A percentile compares a stretch with the other conserved stretches of the same genome.
Evolutionary conservation across 2,797 vertebrate species (phyloP).

Genomic region (Leptodactylus fallax): DNA sequence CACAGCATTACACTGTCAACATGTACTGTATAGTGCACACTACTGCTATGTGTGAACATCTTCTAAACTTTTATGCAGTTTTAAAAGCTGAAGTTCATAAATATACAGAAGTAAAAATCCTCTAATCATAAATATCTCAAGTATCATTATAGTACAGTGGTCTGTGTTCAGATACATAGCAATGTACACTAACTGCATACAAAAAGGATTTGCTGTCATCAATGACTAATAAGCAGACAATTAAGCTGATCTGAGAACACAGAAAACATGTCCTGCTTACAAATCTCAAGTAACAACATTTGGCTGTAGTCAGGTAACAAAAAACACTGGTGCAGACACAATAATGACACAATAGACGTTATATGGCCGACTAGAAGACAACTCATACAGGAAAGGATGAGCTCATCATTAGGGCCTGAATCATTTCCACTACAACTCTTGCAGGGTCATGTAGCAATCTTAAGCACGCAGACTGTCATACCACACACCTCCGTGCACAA

Average conservation of each 20-base stretch:
- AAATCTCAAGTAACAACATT: conserved; percentile 33
- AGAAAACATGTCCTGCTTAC: not conserved
- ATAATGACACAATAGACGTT: conserved; percentile 50
- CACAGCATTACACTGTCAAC: no score
- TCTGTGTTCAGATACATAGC: no score
- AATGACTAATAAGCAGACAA: conserved; percentile 36
- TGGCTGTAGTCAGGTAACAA: conserved; percentile 43
- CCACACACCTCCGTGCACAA: not conserved
- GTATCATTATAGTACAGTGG: no score
- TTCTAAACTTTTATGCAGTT: not conserved
- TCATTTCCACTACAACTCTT: conserved; percentile 36
- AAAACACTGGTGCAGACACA: conserved; percentile 33
- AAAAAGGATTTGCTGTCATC: not conserved
- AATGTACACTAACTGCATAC: not conserved
- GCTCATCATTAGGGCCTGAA: conserved; percentile 42
- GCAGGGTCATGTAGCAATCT: conserved; percentile 13
- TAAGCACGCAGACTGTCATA: not conserved
- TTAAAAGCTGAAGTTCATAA: not conserved
- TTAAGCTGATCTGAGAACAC: conserved; percentile 29
- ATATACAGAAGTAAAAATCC: not conserved
- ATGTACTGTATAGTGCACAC: not conserved
- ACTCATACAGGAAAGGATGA: conserved; percentile 49
- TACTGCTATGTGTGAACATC: not conserved
- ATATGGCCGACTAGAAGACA: conserved; percentile 47
- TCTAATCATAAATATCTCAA: not conserved